Evolutionary conservation across 2,113 vertebrate genomes (phyloP), one percentile per base, ranked within the genome.

Genomic region (Phoxinus phoxinus): DNA sequence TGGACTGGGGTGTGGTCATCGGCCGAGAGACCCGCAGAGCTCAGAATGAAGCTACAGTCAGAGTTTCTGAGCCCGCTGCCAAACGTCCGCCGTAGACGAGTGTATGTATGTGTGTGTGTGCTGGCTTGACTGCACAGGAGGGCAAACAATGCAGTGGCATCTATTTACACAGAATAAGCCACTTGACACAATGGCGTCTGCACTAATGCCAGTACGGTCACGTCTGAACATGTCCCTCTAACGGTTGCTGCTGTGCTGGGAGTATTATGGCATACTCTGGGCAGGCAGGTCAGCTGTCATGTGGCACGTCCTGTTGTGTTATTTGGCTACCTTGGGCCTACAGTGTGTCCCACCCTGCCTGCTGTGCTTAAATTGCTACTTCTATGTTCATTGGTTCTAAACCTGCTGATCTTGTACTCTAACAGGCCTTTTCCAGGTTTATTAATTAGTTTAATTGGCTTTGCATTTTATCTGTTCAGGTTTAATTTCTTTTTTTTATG

Each of bases 1-100:
- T 94, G 93, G 90, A 46, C 44, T 83, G 35, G 92, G 94, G 94
- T 93, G 94, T 93, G 93, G 93, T 88, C 89, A 81, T 87, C 79
- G 76, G 89, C 88, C 85, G 58, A 89, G 90, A 90, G 92, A 93
- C 92, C 91, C 83, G 89, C 89, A 88, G 93, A 78, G 90, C 90
- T 91, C 84, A 85, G 85, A 78, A n/a, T 79, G 32, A 32, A 85
- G 86, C 87, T 80, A 89, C 79, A 86, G 69, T 89, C 87, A 76
- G 86, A 85, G 88, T 88, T 88, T 90, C 89, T 78, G 84, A 88
- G 84, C 86, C 83, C 21, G 85, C 87, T 91, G 90, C 93, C 92
- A 93, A 92, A 89, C 86, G 87, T 58, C 80, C 23, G 23, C 67
- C 84, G 81, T 85, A 81, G 82, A 85, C 79, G 44, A 81, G 77